A percentile compares a stretch with the other conserved stretches of the same genome.
Conservation (phyloP, 2,113 vertebrate species). For the Cyanoderma ruficeps region DNA sequence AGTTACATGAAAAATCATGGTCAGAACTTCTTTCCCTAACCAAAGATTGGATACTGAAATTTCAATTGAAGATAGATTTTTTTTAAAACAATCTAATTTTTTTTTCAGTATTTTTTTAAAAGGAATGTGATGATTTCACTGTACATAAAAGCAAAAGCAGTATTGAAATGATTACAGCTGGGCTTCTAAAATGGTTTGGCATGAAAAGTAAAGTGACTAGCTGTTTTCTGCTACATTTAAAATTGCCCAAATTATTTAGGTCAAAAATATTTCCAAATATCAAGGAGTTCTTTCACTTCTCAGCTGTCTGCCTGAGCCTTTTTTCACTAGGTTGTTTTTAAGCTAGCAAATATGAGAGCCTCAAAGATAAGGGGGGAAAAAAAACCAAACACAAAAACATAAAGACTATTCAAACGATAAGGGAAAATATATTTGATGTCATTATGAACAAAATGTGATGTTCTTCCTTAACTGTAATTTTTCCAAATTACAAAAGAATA, state of each 20-base stretch:
- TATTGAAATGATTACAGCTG: neutral
- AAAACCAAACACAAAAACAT: rapidly evolving
- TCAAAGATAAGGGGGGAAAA: neutral
- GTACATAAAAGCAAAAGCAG: neutral
- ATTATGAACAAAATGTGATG: neutral
- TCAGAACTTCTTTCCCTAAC: neutral
- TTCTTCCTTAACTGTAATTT: neutral
- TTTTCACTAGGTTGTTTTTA: neutral
- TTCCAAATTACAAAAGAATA: neutral
- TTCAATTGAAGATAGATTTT: neutral
- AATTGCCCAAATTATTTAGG: neutral
- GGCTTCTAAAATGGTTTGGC: neutral
- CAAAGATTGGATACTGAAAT: neutral
- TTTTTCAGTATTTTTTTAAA: neutral
- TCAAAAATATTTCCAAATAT: neutral
- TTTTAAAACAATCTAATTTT: neutral
- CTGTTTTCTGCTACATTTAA: neutral
- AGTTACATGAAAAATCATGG: neutral
- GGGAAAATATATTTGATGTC: neutral
- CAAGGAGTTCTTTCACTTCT: neutral
- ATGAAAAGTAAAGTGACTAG: neutral
- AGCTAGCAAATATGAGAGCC: neutral
- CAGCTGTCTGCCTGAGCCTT: neutral
- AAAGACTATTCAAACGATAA: neutral
- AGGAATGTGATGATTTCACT: neutral